Evolutionary conservation across 2,888 invertebrate species (phyloP), one percentile per base, ranked within the genome.

Genomic region (Nephrocerus scutellatus): DNA sequence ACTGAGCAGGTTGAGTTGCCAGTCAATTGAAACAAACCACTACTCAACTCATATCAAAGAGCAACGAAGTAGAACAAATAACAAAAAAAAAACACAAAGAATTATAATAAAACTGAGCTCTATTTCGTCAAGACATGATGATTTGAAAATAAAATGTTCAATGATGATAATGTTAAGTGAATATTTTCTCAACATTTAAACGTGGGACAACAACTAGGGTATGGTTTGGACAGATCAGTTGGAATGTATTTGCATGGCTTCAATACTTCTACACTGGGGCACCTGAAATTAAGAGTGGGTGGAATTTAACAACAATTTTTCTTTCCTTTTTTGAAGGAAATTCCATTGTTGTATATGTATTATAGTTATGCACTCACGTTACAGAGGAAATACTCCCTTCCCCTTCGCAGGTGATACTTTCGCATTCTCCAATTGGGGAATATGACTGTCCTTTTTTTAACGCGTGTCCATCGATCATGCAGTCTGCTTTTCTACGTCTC

Each of bases 171-270:
- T 32, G 24, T 8, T 13, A 30, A 14, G 20, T 30, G 10, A 4
- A 9, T 21, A 21, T 10, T 20, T 25, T 19, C 14, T 40, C 38
- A 44, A 33, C 49, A 49, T 19, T 43, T 32, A 23, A 36, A 40
- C 9, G 34, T 41, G 10, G 57, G 49, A 39, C 59, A 59, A 25
- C 59, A 60, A 7, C 45, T 32, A 5, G 62, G 62, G 43, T 44
- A 61, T 1, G 56, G 44, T 23, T 55, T 52, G 1, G 41, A 37
- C 2, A 36, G 19, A 48, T 58, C 52, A 10, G 41, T 30, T 0
- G 49, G 37, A 5, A 51, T 15, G 33, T 43, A 44, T 19, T 47
- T 50, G 39, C 60, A 61, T 18, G 49, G 48, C 22, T 44, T 36
- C 12, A 48, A 19, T 3, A 30, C 13, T 0, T 22, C 32, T 2